Evolutionary conservation across 23 tunicate genomes (phyloP).

Genomic region (Trididemnum nubilum): DNA sequence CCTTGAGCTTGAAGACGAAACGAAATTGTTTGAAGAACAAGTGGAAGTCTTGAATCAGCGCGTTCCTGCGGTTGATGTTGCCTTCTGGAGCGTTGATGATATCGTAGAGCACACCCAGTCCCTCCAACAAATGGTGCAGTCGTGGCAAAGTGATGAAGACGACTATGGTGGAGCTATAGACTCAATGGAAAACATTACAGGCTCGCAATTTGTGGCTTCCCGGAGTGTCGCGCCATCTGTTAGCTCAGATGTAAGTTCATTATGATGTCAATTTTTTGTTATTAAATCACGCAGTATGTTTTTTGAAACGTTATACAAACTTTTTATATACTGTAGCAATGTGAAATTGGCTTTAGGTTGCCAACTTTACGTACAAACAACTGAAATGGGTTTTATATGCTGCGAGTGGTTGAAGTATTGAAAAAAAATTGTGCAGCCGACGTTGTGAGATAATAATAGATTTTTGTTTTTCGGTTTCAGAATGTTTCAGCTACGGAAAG

Average conservation of each 20-base stretch:
- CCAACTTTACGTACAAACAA: too few species aligned
- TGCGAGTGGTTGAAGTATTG: too few species aligned
- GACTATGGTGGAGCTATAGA: background rate
- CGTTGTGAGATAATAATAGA: too few species aligned
- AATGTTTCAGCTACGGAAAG: too few species aligned
- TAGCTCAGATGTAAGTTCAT: slow-evolving; percentile 58
- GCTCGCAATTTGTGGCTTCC: background rate
- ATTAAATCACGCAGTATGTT: background rate
- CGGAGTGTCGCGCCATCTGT: slow-evolving; percentile 14
- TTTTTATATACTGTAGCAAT: too few species aligned
- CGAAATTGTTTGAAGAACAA: slow-evolving; percentile 31
- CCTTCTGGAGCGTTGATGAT: slow-evolving; percentile 74
- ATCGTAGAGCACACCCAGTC: slow-evolving; percentile 60
- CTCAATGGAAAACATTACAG: background rate
- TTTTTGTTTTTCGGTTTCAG: too few species aligned
- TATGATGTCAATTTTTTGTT: too few species aligned
- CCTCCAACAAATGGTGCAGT: slow-evolving; percentile 51
- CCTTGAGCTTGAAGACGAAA: slow-evolving; percentile 16
- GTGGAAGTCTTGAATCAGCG: slow-evolving; percentile 29
- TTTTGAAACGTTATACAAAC: too few species aligned
- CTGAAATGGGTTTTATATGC: too few species aligned
- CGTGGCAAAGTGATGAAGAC: slow-evolving; percentile 41
- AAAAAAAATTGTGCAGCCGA: too few species aligned
- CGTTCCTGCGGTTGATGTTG: slow-evolving; percentile 32
- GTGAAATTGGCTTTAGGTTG: too few species aligned